phyloP scores from a whole-genome alignment of 2,113 vertebrate species.

The Chaenocephalus aceratus region DNA sequence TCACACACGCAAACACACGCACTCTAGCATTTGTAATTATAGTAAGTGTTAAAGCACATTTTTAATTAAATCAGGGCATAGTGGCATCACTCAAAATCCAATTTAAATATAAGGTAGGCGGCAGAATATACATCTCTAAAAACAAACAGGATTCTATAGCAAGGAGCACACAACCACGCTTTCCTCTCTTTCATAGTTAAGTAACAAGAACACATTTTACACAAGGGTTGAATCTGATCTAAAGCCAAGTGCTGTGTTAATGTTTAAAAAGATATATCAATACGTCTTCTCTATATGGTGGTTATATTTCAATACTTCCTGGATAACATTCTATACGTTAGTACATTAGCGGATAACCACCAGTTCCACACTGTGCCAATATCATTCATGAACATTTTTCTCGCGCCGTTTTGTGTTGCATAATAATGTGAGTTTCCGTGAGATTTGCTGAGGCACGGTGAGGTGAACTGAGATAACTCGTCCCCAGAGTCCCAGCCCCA shows the following conservation, averaged over 20 bases:
- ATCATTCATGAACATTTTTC: neutral
- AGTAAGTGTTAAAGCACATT: neutral
- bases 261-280: neutral
- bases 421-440: neutral
- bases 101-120: neutral
- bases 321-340: neutral
- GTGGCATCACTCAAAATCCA: conserved; percentile 13
- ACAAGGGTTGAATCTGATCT: neutral
- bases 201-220: conserved; percentile 1
- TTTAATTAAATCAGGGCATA: neutral
- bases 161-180: neutral
- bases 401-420: neutral
- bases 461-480: conserved; percentile 26
- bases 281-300: neutral
- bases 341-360: neutral
- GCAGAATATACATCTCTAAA: neutral
- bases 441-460: conserved; percentile 3
- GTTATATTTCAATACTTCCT: neutral
- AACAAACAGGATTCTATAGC: neutral
- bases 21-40: neutral
- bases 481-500: conserved; percentile 5
- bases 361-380: fast-evolving
- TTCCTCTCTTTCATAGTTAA: neutral
- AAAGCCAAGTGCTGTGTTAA: neutral
- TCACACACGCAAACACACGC: neutral